A percentile compares a stretch with the other conserved stretches of the same genome.
Evolutionary conservation across 2,113 vertebrate genomes (phyloP).

Genomic region (Chelonoidis abingdonii): DNA sequence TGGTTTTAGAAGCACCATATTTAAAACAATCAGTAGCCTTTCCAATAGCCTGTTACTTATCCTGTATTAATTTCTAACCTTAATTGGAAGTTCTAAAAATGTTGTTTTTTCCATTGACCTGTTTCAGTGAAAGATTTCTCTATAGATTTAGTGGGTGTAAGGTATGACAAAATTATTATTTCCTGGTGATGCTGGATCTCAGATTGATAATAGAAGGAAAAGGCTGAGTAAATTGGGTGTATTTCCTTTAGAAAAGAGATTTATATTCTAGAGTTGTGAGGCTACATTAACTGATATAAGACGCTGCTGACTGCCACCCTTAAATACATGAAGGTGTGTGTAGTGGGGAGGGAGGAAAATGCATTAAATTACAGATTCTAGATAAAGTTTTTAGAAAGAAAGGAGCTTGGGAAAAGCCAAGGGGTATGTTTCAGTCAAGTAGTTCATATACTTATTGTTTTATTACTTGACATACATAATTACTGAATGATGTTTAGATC

Average conservation of each 20-base stretch:
- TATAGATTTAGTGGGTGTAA: neutral
- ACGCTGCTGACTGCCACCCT: neutral
- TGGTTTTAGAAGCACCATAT: neutral
- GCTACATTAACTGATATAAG: neutral
- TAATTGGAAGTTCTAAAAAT: neutral
- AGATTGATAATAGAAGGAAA: neutral
- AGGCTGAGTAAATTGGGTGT: neutral
- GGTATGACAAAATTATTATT: neutral
- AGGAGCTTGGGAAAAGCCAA: neutral
- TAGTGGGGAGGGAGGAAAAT: neutral
- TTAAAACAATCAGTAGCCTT: conserved; percentile 11
- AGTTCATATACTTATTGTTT: neutral
- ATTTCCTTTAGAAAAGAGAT: neutral
- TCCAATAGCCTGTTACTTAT: neutral
- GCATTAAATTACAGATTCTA: neutral
- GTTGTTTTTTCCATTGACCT: neutral
- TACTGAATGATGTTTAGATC: conserved; percentile 17
- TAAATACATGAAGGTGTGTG: fast-evolving
- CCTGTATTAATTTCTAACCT: neutral
- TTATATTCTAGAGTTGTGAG: neutral
- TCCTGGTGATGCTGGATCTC: neutral
- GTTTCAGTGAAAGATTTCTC: conserved; percentile 28
- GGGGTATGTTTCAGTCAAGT: neutral
- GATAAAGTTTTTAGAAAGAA: neutral
- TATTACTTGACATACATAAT: neutral